These are phyloP conservation scores for Scyliorhinus canicula DNA, from an alignment of 2,797 vertebrate species.

Conservation along the genomic window DNA sequence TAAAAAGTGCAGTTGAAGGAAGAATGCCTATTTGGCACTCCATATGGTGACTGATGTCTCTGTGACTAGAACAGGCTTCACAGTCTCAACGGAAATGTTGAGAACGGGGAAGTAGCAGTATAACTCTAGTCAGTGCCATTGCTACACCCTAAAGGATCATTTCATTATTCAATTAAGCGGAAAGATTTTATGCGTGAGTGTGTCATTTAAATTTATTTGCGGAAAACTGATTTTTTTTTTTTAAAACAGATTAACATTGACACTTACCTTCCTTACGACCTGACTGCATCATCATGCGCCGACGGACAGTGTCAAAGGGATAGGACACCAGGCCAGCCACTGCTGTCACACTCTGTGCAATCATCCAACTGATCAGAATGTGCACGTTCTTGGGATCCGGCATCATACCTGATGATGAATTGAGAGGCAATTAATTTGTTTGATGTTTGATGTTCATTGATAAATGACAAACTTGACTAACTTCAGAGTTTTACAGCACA, in stretches of 20 bases:
- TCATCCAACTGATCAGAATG: slow-evolving; percentile 95
- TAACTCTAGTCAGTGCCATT: neutral
- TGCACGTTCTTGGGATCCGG: slow-evolving; percentile 98
- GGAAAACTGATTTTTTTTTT: neutral
- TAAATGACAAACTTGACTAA: neutral
- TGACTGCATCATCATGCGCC: slow-evolving; percentile 99
- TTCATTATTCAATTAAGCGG: neutral
- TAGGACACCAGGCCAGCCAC: slow-evolving; percentile 86
- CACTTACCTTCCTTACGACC: slow-evolving; percentile 91
- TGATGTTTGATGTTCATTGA: neutral
- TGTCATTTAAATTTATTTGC: neutral
- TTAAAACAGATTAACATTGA: neutral
- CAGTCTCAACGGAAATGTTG: neutral
- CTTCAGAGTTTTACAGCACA: neutral
- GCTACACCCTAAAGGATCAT: neutral
- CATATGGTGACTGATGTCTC: neutral
- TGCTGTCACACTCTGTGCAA: slow-evolving; percentile 90
- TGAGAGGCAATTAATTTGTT: neutral
- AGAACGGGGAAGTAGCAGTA: neutral
- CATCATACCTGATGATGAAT: slow-evolving; percentile 75
- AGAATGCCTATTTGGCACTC: neutral
- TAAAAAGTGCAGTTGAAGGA: too few species aligned
- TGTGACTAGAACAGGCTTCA: neutral
- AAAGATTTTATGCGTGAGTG: neutral
- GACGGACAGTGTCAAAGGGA: slow-evolving; percentile 94